Percentiles rank a stretch among this genome's conserved stretches.
phyloP scores from a whole-genome alignment of 2,113 vertebrate species.

The Equus quagga region DNA sequence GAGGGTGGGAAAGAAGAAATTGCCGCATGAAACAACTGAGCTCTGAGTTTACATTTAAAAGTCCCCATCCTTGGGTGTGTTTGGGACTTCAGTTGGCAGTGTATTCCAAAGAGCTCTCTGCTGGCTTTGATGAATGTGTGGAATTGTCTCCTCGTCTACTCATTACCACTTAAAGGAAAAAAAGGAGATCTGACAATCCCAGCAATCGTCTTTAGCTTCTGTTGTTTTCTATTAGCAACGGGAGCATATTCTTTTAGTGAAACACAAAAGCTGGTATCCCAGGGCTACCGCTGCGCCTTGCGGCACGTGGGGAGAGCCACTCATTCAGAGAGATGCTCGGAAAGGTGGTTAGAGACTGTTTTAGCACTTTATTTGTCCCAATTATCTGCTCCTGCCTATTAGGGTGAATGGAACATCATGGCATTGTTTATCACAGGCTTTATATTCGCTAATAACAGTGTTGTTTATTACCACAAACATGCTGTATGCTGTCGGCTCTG shows the following conservation, averaged over 20 bases:
- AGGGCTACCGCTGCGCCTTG: conserved; percentile 78
- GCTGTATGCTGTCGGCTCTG: neutral
- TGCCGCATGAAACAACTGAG: conserved; percentile 56
- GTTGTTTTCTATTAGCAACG: conserved; percentile 83
- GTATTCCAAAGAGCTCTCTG: conserved; percentile 66
- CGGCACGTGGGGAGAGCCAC: conserved; percentile 62
- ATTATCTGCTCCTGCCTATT: conserved; percentile 85
- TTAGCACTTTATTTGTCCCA: conserved; percentile 86
- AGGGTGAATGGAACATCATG: conserved; percentile 84
- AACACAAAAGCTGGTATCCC: conserved; percentile 83
- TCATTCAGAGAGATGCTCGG: conserved; percentile 76
- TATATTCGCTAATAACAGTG: conserved; percentile 84
- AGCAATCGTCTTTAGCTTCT: conserved; percentile 79
- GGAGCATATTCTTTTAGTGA: conserved; percentile 79
- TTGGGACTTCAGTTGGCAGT: conserved; percentile 64
- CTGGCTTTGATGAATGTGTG: conserved; percentile 75
- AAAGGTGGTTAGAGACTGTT: conserved; percentile 85
- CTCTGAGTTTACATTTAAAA: conserved; percentile 69
- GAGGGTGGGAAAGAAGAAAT: neutral
- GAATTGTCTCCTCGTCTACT: conserved; percentile 77
- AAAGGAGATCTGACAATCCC: conserved; percentile 65
- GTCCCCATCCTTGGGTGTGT: neutral
- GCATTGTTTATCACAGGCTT: conserved; percentile 83
- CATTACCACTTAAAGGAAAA: conserved; percentile 65
- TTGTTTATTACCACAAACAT: conserved; percentile 85